These are phyloP conservation scores for Agelas oroides DNA, from an alignment of 37 sponge, comb jelly and placozoan species.

Conservation along the genomic window DNA sequence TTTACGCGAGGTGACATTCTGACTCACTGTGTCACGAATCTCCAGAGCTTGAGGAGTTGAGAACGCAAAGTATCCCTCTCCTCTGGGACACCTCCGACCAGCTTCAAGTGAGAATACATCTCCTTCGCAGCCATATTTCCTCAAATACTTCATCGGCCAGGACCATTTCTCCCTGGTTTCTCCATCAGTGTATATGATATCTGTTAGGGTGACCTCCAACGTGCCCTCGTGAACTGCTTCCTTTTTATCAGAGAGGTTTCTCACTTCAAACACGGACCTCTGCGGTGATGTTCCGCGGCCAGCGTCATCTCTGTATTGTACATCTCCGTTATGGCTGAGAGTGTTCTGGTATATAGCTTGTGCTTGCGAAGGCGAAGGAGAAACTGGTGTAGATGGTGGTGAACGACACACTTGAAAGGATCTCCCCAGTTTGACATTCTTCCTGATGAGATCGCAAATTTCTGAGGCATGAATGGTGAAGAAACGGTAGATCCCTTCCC, in stretches of 20 bases:
- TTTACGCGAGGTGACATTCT: background rate
- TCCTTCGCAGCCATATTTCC: constrained; percentile 76
- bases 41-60: constrained; percentile 33
- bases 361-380: too few relatives aligned
- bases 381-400: too few relatives aligned
- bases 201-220: constrained; percentile 36
- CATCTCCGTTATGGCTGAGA: too few relatives aligned
- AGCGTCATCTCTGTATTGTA: too few relatives aligned
- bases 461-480: too few relatives aligned
- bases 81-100: constrained; percentile 55
- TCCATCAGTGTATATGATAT: constrained; percentile 43
- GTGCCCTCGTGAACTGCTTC: constrained; percentile 18
- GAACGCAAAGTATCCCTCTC: constrained; percentile 60
- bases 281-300: too few relatives aligned
- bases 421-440: too few relatives aligned
- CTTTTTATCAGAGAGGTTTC: constrained; percentile 34
- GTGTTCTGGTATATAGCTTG: too few relatives aligned
- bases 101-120: constrained; percentile 76
- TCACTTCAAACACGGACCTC: constrained; percentile 40
- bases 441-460: too few relatives aligned
- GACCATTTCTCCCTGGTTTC: background rate
- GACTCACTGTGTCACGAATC: constrained; percentile 32
- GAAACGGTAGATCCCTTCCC: too few relatives aligned
- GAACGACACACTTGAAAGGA: too few relatives aligned
- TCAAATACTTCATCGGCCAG: constrained; percentile 76